Conservation (phyloP, 2,888 invertebrate genomes). For the Phyllotreta cruciferae region DNA sequence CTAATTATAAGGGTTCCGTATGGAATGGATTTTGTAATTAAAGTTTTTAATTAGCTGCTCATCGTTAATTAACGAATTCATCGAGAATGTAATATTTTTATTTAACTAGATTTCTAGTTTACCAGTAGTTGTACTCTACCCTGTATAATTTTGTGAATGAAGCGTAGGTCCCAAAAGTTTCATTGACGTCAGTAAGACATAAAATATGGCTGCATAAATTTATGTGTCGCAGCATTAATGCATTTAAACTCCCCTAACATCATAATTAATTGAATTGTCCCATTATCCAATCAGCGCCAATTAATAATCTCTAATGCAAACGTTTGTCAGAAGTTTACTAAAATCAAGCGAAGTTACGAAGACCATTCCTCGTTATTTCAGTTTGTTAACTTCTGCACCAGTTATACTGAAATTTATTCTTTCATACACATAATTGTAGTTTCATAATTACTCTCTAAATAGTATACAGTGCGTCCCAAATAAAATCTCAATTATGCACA, state of each 20-base stretch:
- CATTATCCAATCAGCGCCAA: constrained; percentile 12
- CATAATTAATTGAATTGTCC: constrained; percentile 11
- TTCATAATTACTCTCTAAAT: no score
- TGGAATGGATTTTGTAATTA: constrained; percentile 5
- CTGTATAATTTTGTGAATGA: no score
- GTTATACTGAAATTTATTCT: neutral
- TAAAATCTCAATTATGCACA: no score
- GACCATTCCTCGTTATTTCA: neutral
- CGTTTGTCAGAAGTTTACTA: constrained; percentile 3
- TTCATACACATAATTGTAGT: no score
- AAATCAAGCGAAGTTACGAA: neutral
- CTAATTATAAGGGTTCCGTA: constrained; percentile 12
- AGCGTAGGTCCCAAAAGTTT: no score
- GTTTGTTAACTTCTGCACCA: neutral
- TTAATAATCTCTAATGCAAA: constrained; percentile 6
- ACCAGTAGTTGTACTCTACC: no score
- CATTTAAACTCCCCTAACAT: constrained; percentile 3
- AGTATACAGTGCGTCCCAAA: neutral
- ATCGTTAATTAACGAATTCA: neutral
- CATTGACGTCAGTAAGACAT: no score
- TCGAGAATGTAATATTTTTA: neutral
- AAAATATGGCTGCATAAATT: no score
- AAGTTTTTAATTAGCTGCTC: constrained; percentile 3
- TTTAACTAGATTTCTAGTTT: neutral
- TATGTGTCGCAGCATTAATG: neutral